phyloP scores from a whole-genome alignment of 2,888 invertebrate genomes.

The Lobophora halterata region DNA sequence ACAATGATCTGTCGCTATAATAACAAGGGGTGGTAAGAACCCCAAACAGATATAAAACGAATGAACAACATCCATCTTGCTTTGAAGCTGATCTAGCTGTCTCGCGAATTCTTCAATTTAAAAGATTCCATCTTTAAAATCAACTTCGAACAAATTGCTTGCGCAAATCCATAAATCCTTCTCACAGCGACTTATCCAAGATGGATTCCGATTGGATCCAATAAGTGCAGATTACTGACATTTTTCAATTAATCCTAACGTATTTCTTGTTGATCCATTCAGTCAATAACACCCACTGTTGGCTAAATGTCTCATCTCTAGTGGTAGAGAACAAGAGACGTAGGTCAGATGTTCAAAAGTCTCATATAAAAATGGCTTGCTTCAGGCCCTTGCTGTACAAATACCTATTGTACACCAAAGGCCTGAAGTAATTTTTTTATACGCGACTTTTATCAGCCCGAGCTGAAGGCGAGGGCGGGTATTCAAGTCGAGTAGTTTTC shows the following conservation, averaged over 20 bases:
- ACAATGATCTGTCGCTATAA: conserved; percentile 2
- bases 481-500: no score
- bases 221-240: conserved; percentile 27
- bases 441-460: no score
- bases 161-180: conserved; percentile 19
- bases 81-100: background rate
- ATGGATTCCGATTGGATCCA: conserved; percentile 19
- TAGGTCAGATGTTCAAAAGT: no score
- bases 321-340: no score
- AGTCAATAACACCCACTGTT: no score
- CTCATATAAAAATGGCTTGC: no score
- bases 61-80: conserved; percentile 15
- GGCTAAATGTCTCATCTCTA: no score
- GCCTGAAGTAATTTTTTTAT: no score
- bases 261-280: conserved; percentile 50
- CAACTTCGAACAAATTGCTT: conserved; percentile 7
- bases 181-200: conserved; percentile 36
- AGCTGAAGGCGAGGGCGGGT: no score
- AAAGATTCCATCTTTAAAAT: conserved; percentile 18
- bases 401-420: no score
- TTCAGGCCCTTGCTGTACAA: no score
- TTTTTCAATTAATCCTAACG: conserved; percentile 43
- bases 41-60: conserved; percentile 9
- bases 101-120: conserved; percentile 7
- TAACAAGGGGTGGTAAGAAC: conserved; percentile 2